Conservation (phyloP, 2,113 vertebrate genomes). For the Dinomys branickii region DNA sequence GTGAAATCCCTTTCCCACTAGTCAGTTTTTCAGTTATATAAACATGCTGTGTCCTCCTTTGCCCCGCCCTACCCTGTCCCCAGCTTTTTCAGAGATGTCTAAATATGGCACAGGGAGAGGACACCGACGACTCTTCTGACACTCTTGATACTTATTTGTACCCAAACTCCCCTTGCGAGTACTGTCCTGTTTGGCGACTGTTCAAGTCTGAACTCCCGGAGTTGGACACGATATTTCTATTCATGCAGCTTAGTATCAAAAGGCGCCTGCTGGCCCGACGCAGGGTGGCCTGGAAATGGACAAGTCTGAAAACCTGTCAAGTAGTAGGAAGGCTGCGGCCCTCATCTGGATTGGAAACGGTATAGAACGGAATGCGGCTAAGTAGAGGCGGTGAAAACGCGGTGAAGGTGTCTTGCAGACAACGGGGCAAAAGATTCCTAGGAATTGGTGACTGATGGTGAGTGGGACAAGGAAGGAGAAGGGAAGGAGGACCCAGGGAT, state of each 20-base stretch:
- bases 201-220: neutral
- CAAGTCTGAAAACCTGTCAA: neutral
- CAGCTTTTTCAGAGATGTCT: neutral
- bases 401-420: neutral
- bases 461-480: neutral
- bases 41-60: neutral
- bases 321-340: neutral
- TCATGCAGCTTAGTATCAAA: neutral
- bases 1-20: neutral
- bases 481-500: neutral
- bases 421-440: neutral
- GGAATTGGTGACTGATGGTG: neutral
- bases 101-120: neutral
- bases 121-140: neutral
- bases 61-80: neutral
- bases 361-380: neutral
- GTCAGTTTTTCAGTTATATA: neutral
- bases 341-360: neutral
- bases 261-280: neutral
- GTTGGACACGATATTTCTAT: neutral
- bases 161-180: neutral
- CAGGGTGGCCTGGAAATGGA: neutral
- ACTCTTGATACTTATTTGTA: neutral
- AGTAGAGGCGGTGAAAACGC: neutral
- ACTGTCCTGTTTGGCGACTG: neutral